Conservation (phyloP, 2,888 invertebrate genomes). For the Pollenia amentaria region DNA sequence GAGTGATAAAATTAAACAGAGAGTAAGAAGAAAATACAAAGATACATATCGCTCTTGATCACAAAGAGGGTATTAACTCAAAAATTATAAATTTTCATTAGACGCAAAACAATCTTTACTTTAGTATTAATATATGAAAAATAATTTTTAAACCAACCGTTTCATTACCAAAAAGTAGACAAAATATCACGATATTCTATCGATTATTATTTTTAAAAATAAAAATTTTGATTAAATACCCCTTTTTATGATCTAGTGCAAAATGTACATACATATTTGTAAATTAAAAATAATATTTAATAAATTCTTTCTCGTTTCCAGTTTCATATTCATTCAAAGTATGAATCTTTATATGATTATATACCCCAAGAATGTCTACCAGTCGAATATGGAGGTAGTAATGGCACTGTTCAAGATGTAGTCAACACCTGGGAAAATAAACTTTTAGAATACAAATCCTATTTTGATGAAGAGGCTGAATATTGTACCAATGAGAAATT, state of each 20-base stretch:
- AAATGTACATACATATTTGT: background rate
- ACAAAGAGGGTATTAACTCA: too few relatives aligned
- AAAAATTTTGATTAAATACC: too few relatives aligned
- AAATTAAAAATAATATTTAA: background rate
- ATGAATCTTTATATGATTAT: constrained; percentile 87
- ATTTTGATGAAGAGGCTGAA: constrained; percentile 81
- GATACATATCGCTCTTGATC: too few relatives aligned
- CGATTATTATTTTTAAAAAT: too few relatives aligned
- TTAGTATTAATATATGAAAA: too few relatives aligned
- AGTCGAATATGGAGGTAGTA: constrained; percentile 88
- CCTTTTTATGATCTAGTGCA: too few relatives aligned
- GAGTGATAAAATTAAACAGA: constrained; percentile 87
- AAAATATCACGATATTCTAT: too few relatives aligned
- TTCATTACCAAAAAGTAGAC: too few relatives aligned
- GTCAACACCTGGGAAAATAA: constrained; percentile 82
- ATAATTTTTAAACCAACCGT: too few relatives aligned
- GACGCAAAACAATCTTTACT: too few relatives aligned
- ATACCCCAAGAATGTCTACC: constrained; percentile 88
- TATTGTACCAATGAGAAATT: constrained; percentile 83
- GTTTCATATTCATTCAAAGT: constrained; percentile 85
- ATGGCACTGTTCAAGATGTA: constrained; percentile 85
- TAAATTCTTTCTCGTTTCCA: constrained; percentile 52
- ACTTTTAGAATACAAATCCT: constrained; percentile 79
- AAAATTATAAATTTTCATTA: too few relatives aligned
- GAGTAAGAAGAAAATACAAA: constrained; percentile 84